Evolutionary conservation across 2,888 invertebrate genomes (phyloP), one percentile per base, ranked within the genome.

Genomic region (Himalopsyche tibetana): DNA sequence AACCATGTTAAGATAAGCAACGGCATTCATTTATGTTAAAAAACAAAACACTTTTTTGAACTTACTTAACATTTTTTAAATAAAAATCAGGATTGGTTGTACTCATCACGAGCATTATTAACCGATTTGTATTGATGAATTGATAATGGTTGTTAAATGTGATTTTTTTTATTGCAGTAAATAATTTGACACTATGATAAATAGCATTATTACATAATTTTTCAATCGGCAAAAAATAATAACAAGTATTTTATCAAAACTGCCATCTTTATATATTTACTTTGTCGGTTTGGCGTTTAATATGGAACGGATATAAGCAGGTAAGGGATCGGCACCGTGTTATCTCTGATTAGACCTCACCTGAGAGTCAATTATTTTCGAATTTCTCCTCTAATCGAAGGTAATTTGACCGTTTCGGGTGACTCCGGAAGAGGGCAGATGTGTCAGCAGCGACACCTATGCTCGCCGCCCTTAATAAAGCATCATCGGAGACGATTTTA

Each of bases 361-460:
- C 82, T 63, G 42, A 36, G 74, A 42, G 85, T 85, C 85, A 85
- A 85, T 85, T 85, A 85, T 85, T 82, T 85, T 82, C 85, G 79
- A 85, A 82, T 85, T 85, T 85, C 82, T 74, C 82, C 63, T 63
- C 63, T 63, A 63, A 63, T 63, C 38, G 51, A 82, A 56, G 40
- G 82, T 74, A 56, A 82, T 85, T 42, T 80, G 83, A 84, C 79
- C 51, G 42, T 36, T 79, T 42, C 28, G 84, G 28, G 19, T 42
- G 84, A 79, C 51, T 28, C 45, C 80, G 51, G 80, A 84, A n/a
- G 51, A 40, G 12, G 74, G 79, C 69, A 42, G 19, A 38, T n/a
- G 69, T 36, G n/a, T 74, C 42, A 81, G 28, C 55, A 40, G 40
- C 45, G 55, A 82, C 55, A 40, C 45, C 82, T 51, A 82, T 51